Conservation (phyloP, 2,888 invertebrate genomes). For the Venusia cambrica region DNA sequence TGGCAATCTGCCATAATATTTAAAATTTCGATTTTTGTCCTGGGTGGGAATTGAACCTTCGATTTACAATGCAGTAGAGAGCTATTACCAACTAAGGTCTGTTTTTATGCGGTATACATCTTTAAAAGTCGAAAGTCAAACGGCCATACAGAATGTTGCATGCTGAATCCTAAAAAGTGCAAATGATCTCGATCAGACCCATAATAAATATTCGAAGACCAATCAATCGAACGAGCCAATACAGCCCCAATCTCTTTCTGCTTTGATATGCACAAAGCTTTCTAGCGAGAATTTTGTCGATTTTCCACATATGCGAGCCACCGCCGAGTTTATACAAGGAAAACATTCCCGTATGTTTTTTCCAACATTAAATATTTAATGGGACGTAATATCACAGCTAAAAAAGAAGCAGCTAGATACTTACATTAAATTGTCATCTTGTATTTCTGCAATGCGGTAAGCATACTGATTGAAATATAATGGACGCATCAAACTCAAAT, state of each 20-base stretch:
- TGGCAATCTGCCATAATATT: too few species aligned
- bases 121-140: too few species aligned
- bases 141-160: too few species aligned
- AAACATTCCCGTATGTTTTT: constrained; percentile 19
- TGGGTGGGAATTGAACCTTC: too few species aligned
- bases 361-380: constrained; percentile 28
- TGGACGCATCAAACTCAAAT: too few species aligned
- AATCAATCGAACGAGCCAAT: constrained; percentile 29
- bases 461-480: too few species aligned
- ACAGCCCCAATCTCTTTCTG: constrained; percentile 25
- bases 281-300: constrained; percentile 4
- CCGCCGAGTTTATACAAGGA: constrained; percentile 12
- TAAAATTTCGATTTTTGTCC: too few species aligned
- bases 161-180: too few species aligned
- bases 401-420: not conserved
- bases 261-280: constrained; percentile 36
- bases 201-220: constrained; percentile 30
- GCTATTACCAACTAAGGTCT: too few species aligned
- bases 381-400: constrained; percentile 12
- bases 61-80: too few species aligned
- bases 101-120: too few species aligned
- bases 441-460: constrained; percentile 6
- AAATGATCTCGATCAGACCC: constrained; percentile 7
- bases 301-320: constrained; percentile 20
- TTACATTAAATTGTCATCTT: not conserved